These are phyloP conservation scores for Mus caroli DNA, from an alignment of 2,797 vertebrate genomes.

Conservation along the genomic window DNA sequence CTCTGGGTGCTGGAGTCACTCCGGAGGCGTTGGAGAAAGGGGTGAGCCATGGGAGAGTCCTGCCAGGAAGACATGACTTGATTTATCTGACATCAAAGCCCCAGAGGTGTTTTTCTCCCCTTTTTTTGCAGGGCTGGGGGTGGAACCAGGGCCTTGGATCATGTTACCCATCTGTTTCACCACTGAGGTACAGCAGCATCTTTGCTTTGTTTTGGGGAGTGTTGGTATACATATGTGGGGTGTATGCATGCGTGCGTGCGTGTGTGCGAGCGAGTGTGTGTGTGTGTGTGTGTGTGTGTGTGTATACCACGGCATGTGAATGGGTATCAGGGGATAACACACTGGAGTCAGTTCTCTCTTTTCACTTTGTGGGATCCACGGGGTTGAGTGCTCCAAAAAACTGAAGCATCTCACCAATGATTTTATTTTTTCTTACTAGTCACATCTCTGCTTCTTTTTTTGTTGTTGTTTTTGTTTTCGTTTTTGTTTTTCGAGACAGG, in stretches of 20 bases:
- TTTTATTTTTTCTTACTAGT: neutral
- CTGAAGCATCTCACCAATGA: neutral
- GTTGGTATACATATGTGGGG: too few species aligned
- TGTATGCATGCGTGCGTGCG: neutral
- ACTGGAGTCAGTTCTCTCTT: neutral
- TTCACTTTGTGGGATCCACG: too few species aligned
- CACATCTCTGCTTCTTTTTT: too few species aligned
- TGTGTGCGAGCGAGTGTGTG: neutral
- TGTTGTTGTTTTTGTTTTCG: too few species aligned
- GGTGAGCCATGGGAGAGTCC: conserved; percentile 82
- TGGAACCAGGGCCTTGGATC: too few species aligned
- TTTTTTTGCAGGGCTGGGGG: neutral
- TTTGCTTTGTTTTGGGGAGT: neutral
- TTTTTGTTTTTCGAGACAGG: too few species aligned
- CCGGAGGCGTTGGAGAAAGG: conserved; percentile 82
- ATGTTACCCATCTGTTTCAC: neutral
- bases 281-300: neutral
- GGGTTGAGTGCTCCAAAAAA: neutral
- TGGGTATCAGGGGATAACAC: neutral
- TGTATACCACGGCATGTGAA: neutral
- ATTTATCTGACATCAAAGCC: neutral
- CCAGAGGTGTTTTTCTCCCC: neutral
- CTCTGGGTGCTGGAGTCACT: conserved; percentile 80
- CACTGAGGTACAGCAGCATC: neutral
- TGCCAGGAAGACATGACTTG: neutral